Conservation (phyloP, 2,797 vertebrate genomes). For the Galaxias olidus region DNA sequence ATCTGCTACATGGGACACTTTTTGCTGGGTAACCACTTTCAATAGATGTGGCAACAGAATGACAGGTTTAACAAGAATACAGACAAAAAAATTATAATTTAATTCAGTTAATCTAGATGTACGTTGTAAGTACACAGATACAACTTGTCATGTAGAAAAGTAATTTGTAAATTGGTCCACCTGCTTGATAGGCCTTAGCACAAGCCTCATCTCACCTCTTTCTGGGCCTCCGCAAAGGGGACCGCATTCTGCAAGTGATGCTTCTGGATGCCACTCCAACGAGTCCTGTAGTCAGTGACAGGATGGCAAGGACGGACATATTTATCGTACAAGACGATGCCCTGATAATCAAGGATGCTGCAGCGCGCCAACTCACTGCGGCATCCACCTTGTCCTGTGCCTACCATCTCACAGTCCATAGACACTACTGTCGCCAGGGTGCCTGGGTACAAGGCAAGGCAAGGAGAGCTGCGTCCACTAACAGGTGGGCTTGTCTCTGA, state of each 20-base stretch:
- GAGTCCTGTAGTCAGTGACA: conserved; percentile 86
- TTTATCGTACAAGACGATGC: conserved; percentile 87
- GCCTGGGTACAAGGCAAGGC: conserved; percentile 26
- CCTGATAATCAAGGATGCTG: conserved; percentile 85
- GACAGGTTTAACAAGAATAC: neutral
- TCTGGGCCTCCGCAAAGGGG: conserved; percentile 80
- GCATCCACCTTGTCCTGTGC: conserved; percentile 84
- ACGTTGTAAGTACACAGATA: too few species aligned
- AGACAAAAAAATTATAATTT: neutral
- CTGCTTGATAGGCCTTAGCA: neutral
- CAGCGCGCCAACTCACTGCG: conserved; percentile 89
- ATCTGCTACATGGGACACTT: neutral
- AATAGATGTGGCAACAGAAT: too few species aligned
- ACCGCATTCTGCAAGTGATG: conserved; percentile 79
- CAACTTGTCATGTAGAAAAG: too few species aligned
- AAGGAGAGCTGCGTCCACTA: conserved; percentile 68
- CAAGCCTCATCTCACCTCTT: conserved; percentile 78
- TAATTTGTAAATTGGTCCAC: too few species aligned
- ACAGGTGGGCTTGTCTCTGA: conserved; percentile 65
- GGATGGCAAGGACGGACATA: conserved; percentile 82
- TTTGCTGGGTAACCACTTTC: too few species aligned
- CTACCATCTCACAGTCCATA: conserved; percentile 98
- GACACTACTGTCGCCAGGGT: conserved; percentile 72
- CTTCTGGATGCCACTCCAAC: conserved; percentile 89
- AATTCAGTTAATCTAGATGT: neutral